Base-by-base conservation (phyloP, 2,888 invertebrate genomes). In the Perizoma affinitatum region DNA sequence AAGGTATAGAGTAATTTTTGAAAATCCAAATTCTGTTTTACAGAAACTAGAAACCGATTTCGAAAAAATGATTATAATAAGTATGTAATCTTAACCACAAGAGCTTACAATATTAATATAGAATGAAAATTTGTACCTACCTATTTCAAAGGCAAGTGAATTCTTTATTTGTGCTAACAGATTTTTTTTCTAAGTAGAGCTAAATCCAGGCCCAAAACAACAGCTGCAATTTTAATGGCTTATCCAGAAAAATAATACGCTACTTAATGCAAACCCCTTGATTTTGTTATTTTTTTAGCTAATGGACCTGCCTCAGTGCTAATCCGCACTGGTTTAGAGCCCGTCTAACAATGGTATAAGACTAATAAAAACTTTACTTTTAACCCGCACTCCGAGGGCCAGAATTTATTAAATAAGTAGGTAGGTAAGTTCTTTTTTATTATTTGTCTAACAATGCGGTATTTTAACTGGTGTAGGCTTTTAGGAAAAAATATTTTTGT, bases 301-400 rank as follows among this genome's bases (percentile, higher is more conserved):
- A 67, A 69, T 69, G 62, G 65, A 65, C 60, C 64, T 46, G 57
- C 58, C 58, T 34, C 34, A 52, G 53, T 9, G 35, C 49, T 59
- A 68, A 63, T 63, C 63, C 55, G 46, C 57, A 50, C 57, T 63
- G 22, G 41, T 43, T 49, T 43, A 50, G 53, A 54, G 64, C 48
- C 61, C 58, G 47, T 4, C 50, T 63, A 59, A 62, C 61, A 68
- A 58, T 66, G 66, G 66, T 61, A 53, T 58, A 61, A 66, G 56
- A 62, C 54, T 61, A 61, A 63, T 66, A 68, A 66, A 62, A 66
- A 63, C 68, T 65, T 66, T 64, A 61, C 61, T 60, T 62, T 62
- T 61, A 64, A 63, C 49, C 46, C 47, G 50, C 44, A 43, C 56
- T 55, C 44, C 50, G 35, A 47, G 60, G 55, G 40, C 46, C 35